Conservation (phyloP, 2,113 vertebrate genomes). For the Aphelocoma coerulescens region DNA sequence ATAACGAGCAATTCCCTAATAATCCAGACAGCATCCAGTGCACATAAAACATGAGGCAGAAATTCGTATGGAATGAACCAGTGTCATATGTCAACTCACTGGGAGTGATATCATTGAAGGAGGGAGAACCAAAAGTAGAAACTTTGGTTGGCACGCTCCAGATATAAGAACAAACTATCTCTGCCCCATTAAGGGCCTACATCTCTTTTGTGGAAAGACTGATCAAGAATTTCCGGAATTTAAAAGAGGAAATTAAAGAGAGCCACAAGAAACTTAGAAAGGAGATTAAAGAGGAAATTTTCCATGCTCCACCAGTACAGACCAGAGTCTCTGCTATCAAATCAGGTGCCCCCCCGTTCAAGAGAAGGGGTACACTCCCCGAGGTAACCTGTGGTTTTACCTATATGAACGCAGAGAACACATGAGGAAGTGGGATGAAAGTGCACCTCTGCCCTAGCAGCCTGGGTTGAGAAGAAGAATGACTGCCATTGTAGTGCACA, state of each 20-base stretch:
- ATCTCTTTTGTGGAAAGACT: not conserved
- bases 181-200: rapidly evolving
- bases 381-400: not conserved
- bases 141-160: rapidly evolving
- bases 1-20: not conserved
- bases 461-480: not conserved
- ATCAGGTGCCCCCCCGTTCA: rapidly evolving
- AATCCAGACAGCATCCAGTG: not conserved
- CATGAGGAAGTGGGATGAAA: not conserved
- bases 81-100: rapidly evolving
- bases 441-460: not conserved
- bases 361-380: not conserved
- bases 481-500: not conserved
- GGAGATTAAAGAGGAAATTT: not conserved
- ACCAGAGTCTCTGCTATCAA: not conserved
- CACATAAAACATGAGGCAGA: not conserved
- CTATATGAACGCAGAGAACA: not conserved
- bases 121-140: not conserved
- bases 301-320: not conserved
- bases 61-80: rapidly evolving
- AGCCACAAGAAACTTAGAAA: not conserved
- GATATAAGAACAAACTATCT: not conserved
- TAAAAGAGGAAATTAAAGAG: not conserved
- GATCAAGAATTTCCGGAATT: not conserved
- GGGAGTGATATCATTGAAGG: not conserved